A percentile compares a stretch with the other conserved stretches of the same genome.
phyloP scores from a whole-genome alignment of 2,113 vertebrate genomes.

The Propithecus coquereli region DNA sequence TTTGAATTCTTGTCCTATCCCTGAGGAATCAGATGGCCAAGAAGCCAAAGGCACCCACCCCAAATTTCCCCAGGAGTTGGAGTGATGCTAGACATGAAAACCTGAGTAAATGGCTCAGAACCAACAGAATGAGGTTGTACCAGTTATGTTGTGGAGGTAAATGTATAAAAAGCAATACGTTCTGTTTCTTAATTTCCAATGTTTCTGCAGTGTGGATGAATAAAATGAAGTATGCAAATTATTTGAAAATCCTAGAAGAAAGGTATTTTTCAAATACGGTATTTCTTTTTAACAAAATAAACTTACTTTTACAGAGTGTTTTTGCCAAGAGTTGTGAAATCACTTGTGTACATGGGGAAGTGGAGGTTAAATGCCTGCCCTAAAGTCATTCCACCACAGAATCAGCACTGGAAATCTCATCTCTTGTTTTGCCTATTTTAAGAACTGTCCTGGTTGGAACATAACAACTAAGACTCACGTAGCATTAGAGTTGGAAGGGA shows the following conservation, averaged over 20 bases:
- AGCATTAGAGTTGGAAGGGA: neutral
- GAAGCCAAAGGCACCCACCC: neutral
- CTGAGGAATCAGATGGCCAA: neutral
- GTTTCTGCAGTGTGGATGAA: constrained; percentile 42
- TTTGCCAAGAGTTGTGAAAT: constrained; percentile 68
- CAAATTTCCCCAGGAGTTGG: neutral
- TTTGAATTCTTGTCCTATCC: neutral
- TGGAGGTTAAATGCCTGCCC: constrained; percentile 41
- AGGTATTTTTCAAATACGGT: constrained; percentile 46
- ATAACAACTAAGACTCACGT: constrained; percentile 4
- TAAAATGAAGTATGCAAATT: constrained; percentile 29
- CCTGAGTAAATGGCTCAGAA: neutral
- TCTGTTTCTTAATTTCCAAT: neutral
- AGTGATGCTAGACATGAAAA: neutral
- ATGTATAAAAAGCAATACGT: neutral
- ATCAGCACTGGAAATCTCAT: constrained; percentile 50
- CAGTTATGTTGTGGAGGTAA: neutral
- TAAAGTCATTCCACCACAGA: constrained; percentile 7
- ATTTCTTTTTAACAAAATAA: constrained; percentile 63
- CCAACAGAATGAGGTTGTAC: neutral
- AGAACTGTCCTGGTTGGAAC: constrained; percentile 39
- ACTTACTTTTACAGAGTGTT: constrained; percentile 68
- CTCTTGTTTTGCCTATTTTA: constrained; percentile 53
- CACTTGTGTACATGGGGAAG: constrained; percentile 51
- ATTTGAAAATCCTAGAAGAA: constrained; percentile 40